Evolutionary conservation across 1,140 invertebrate species (phyloP).

Genomic region (Brachionus rubens): DNA sequence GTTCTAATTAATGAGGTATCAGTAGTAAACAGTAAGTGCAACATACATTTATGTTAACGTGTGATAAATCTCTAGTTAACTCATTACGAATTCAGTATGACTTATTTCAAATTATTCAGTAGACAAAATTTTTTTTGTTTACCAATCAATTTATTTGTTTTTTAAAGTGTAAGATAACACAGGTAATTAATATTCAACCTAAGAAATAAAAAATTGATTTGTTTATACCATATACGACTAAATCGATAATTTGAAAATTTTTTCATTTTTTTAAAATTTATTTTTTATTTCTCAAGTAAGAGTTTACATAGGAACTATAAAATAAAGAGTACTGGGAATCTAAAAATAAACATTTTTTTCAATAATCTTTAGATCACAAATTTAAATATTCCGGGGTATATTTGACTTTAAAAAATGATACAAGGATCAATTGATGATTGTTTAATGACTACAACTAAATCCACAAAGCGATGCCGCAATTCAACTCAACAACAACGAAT

Average conservation of each 20-base stretch:
- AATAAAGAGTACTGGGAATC: constrained; percentile 4
- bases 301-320: background rate
- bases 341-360: background rate
- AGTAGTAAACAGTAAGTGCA: background rate
- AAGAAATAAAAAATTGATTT: constrained; percentile 10
- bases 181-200: background rate
- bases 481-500: background rate
- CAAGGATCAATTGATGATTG: constrained; percentile 24
- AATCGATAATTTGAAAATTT: constrained; percentile 18
- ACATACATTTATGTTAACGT: background rate
- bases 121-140: background rate
- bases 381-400: background rate
- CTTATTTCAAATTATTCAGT: background rate
- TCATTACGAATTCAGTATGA: constrained; percentile 5
- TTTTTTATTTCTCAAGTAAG: background rate
- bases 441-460: constrained; percentile 29
- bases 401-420: constrained; percentile 39
- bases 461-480: background rate
- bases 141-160: background rate
- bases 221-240: background rate
- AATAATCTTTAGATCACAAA: background rate
- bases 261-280: background rate
- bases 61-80: constrained; percentile 26
- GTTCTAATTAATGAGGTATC: constrained; percentile 40
- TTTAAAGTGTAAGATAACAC: constrained; percentile 30